Evolutionary conservation across 2,888 invertebrate genomes (phyloP).

Genomic region (Metallyticus violacea): DNA sequence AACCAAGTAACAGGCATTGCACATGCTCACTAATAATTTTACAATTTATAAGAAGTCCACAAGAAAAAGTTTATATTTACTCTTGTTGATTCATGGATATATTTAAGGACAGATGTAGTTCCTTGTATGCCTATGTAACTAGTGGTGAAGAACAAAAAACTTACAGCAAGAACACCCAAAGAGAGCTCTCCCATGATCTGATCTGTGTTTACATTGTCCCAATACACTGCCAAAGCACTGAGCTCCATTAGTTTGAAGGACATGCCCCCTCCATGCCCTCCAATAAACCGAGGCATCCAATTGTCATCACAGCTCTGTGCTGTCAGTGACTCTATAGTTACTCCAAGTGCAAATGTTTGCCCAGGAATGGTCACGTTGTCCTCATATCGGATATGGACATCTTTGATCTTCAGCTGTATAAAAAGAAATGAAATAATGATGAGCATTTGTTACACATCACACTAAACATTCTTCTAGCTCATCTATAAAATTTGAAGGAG

Average conservation of each 20-base stretch:
- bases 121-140: too few relatives aligned
- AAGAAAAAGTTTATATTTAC: too few relatives aligned
- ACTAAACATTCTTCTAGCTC: too few relatives aligned
- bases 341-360: conserved; percentile 77
- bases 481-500: too few relatives aligned
- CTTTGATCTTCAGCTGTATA: conserved; percentile 78
- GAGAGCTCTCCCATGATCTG: conserved; percentile 66
- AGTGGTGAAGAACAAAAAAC: too few relatives aligned
- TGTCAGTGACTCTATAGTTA: conserved; percentile 80
- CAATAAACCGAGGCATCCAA: conserved; percentile 75
- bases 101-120: too few relatives aligned
- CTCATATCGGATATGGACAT: conserved; percentile 96
- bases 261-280: conserved; percentile 52
- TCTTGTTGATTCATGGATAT: too few relatives aligned
- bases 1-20: too few relatives aligned
- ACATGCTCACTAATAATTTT: too few relatives aligned
- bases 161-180: conserved; percentile 68
- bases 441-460: background rate
- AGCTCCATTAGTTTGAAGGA: conserved; percentile 90
- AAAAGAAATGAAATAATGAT: background rate
- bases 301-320: conserved; percentile 90
- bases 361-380: conserved; percentile 71
- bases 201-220: conserved; percentile 67
- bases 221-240: conserved; percentile 84
- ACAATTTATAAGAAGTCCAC: too few relatives aligned